Conservation (phyloP, 2,888 invertebrate genomes). For the Spialia ferax region DNA sequence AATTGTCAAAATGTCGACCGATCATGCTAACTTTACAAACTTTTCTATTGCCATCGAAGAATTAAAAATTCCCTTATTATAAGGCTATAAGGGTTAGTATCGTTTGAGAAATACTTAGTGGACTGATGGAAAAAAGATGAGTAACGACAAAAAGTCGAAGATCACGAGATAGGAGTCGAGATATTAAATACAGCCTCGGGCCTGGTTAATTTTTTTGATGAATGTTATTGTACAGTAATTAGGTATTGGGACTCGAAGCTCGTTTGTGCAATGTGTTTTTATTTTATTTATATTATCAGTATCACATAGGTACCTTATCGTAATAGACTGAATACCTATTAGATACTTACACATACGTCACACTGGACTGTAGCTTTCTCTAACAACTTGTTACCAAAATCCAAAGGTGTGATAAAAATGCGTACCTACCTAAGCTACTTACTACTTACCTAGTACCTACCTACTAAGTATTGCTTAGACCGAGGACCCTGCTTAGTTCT, state of each 20-base stretch:
- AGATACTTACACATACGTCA: too few species aligned
- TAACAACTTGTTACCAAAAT: too few species aligned
- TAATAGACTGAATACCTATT: too few species aligned
- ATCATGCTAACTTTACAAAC: constrained; percentile 62
- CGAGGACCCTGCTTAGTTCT: too few species aligned
- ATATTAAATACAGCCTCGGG: constrained; percentile 50
- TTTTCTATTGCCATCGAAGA: constrained; percentile 4
- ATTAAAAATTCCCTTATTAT: not conserved
- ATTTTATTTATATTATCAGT: too few species aligned
- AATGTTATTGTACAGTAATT: constrained; percentile 38
- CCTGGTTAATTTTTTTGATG: constrained; percentile 32
- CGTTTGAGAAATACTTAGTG: not conserved
- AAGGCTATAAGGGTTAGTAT: constrained; percentile 1
- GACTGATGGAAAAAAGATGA: constrained; percentile 42
- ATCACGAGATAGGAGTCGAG: constrained; percentile 66
- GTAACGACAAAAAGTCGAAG: constrained; percentile 67
- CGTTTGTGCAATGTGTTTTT: constrained; percentile 16
- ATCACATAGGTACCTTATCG: too few species aligned
- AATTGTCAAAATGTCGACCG: constrained; percentile 83
- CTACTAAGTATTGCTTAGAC: too few species aligned
- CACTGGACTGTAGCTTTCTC: too few species aligned
- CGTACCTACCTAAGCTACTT: too few species aligned
- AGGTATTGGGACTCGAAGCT: constrained; percentile 33
- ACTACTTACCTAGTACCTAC: too few species aligned
- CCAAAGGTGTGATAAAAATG: too few species aligned